Percentiles rank a stretch among this genome's conserved stretches.
Evolutionary conservation across 53 echinoderm and acorn worm species (phyloP).

Genomic region (Arbacia lixula): DNA sequence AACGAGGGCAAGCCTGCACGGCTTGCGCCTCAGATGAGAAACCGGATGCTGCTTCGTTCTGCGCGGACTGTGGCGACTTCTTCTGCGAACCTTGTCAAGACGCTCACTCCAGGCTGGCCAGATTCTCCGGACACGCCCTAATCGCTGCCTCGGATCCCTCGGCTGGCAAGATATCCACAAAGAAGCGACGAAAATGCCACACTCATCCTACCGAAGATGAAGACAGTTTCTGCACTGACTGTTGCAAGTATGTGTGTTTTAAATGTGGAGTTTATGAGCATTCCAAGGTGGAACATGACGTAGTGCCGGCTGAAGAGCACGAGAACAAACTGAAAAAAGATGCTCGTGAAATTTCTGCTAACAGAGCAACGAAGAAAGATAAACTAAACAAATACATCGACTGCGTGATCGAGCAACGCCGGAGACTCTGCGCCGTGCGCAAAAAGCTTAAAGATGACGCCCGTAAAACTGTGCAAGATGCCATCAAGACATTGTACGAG

Average conservation of each 20-base stretch:
- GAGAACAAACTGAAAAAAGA: not conserved
- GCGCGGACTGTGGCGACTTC: not conserved
- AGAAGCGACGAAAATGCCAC: not conserved
- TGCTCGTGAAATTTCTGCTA: no score
- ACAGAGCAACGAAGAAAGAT: no score
- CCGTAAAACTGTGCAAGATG: no score
- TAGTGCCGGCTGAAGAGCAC: not conserved
- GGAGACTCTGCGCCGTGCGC: no score
- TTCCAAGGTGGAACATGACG: not conserved
- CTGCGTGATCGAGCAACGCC: no score
- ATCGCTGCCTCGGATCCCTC: not conserved
- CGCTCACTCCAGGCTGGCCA: not conserved
- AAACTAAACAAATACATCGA: no score
- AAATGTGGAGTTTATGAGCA: not conserved
- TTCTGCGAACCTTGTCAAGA: not conserved
- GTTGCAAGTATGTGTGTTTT: constrained; percentile 7
- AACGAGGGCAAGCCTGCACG: not conserved
- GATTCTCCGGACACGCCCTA: not conserved
- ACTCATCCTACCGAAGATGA: constrained; percentile 8
- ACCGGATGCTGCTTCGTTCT: not conserved
- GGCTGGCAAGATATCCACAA: not conserved
- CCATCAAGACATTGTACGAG: no score
- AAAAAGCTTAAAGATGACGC: no score
- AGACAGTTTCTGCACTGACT: constrained; percentile 10
- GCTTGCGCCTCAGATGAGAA: not conserved